These are phyloP conservation scores for Nyctibius bracteatus DNA, from an alignment of 2,113 vertebrate genomes.

Conservation along the genomic window DNA sequence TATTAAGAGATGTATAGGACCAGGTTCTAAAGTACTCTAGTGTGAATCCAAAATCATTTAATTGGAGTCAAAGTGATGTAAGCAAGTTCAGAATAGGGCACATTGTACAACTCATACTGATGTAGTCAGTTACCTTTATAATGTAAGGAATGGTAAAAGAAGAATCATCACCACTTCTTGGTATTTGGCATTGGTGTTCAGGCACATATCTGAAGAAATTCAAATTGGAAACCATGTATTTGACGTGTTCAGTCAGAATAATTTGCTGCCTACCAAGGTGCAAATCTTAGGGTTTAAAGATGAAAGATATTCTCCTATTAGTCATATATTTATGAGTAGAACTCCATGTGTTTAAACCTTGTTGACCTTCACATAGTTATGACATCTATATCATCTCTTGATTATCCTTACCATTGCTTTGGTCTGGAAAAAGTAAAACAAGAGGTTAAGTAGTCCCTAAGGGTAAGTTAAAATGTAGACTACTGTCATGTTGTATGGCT, in stretches of 20 bases:
- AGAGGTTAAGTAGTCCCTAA: slow-evolving; percentile 69
- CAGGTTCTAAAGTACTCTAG: background rate
- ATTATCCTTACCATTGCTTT: slow-evolving; percentile 63
- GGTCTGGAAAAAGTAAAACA: slow-evolving; percentile 67
- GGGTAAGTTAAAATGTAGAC: slow-evolving; percentile 69
- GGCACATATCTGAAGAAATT: background rate
- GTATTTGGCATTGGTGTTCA: background rate
- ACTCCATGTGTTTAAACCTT: slow-evolving; percentile 67
- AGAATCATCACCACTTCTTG: background rate
- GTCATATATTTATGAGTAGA: slow-evolving; percentile 71
- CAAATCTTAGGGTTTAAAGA: slow-evolving; percentile 24
- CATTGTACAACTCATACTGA: background rate
- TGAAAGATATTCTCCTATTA: slow-evolving; percentile 25
- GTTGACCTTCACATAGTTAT: slow-evolving; percentile 69
- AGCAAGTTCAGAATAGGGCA: background rate
- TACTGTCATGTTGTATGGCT: slow-evolving; percentile 57
- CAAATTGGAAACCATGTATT: background rate
- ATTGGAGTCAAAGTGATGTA: background rate
- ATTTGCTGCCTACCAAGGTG: slow-evolving; percentile 13
- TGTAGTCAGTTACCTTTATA: background rate
- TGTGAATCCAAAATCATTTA: background rate
- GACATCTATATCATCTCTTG: slow-evolving; percentile 62
- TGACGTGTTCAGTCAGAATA: slow-evolving; percentile 37
- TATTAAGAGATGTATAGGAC: background rate
- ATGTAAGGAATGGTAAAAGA: background rate